A percentile compares a stretch with the other conserved stretches of the same genome.
Evolutionary conservation across 2,797 vertebrate genomes (phyloP).

Genomic region (Acanthiza pusilla): DNA sequence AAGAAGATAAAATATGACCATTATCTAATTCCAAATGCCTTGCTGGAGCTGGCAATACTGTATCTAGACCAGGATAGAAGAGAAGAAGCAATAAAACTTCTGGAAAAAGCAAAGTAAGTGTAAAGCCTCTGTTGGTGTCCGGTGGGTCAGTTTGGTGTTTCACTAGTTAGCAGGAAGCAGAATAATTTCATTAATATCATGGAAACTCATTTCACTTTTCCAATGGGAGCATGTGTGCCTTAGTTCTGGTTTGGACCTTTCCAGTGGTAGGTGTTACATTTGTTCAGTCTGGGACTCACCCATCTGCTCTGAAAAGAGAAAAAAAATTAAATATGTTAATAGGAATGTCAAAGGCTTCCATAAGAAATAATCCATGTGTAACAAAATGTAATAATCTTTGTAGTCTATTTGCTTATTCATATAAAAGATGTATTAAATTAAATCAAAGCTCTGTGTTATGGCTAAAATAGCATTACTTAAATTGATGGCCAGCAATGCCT

Average conservation of each 20-base stretch:
- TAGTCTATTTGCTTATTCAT: neutral
- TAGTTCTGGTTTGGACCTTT: neutral
- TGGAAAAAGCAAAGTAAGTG: conserved; percentile 90
- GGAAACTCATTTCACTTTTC: neutral
- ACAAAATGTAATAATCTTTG: neutral
- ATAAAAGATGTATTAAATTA: neutral
- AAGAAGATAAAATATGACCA: conserved; percentile 96
- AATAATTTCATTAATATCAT: neutral
- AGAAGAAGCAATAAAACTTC: conserved; percentile 87
- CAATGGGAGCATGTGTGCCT: accelerated
- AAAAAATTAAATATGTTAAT: neutral
- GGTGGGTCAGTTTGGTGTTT: neutral
- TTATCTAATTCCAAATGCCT: conserved; percentile 93
- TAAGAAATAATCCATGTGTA: neutral
- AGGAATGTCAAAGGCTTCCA: neutral
- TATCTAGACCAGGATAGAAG: conserved; percentile 86
- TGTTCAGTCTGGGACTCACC: neutral
- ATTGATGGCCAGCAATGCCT: neutral
- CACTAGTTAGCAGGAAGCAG: neutral
- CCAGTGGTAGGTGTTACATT: neutral
- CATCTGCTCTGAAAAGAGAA: neutral
- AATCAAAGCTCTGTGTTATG: neutral
- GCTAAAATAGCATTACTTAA: neutral
- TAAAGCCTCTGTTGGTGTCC: neutral
- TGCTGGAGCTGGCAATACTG: conserved; percentile 90